phyloP scores from a whole-genome alignment of 2,113 vertebrate genomes.

The Euleptes europaea region DNA sequence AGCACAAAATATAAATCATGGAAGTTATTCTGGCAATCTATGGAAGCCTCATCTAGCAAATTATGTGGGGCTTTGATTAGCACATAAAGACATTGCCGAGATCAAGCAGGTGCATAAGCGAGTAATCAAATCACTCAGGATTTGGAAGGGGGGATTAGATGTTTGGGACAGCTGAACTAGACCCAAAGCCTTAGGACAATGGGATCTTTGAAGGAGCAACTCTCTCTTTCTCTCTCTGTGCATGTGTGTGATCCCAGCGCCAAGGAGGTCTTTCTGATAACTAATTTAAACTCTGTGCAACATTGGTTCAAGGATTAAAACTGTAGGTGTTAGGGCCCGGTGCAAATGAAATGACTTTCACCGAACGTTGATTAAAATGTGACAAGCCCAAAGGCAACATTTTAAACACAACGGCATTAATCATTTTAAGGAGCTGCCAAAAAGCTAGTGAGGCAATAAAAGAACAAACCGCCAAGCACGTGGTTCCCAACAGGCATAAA shows the following conservation, averaged over 20 bases:
- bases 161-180: neutral
- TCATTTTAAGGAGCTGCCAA: neutral
- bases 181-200: neutral
- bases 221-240: neutral
- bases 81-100: slow-evolving; percentile 21
- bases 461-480: neutral
- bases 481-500: neutral
- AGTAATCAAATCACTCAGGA: neutral
- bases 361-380: neutral
- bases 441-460: neutral
- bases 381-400: slow-evolving; percentile 4
- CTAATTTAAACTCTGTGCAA: neutral
- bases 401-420: neutral
- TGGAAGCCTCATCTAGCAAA: slow-evolving; percentile 43
- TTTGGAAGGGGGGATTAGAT: neutral
- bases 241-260: rapidly evolving
- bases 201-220: neutral
- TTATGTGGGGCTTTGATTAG: neutral
- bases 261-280: neutral
- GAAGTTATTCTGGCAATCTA: slow-evolving; percentile 10
- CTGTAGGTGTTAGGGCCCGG: neutral
- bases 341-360: slow-evolving; percentile 8
- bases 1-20: neutral
- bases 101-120: slow-evolving; percentile 34
- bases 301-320: neutral